These are phyloP conservation scores for Pseudochromis fuscus DNA, from an alignment of 2,797 vertebrate species.

Conservation along the genomic window DNA sequence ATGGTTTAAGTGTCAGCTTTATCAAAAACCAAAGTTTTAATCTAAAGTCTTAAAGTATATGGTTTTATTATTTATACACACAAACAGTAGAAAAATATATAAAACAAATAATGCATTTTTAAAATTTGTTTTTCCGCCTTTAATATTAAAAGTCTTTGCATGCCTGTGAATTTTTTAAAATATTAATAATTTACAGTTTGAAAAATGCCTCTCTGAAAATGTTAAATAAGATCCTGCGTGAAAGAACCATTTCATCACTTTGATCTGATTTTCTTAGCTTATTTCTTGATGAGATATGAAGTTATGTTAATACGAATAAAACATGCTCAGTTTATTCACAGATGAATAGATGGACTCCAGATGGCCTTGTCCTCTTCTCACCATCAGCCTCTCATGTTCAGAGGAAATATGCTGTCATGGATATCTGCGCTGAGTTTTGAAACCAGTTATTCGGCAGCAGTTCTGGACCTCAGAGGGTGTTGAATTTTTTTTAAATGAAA, in stretches of 20 bases:
- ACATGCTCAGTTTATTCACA: neutral
- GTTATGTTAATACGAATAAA: constrained; percentile 25
- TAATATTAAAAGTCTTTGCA: neutral
- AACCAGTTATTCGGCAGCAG: constrained; percentile 14
- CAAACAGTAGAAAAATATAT: neutral
- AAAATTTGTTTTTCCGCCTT: neutral
- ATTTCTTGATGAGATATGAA: neutral
- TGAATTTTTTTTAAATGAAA: neutral
- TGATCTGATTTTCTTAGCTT: neutral
- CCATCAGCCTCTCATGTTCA: constrained; percentile 9
- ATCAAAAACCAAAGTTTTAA: too few relatives aligned
- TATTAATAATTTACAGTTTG: constrained; percentile 7
- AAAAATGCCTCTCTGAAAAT: neutral
- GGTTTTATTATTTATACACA: neutral
- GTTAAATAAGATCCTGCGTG: neutral
- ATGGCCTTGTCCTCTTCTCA: neutral
- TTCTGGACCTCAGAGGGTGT: neutral
- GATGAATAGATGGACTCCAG: neutral
- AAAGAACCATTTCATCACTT: neutral
- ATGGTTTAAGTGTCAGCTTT: too few relatives aligned
- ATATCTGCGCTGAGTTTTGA: constrained; percentile 20
- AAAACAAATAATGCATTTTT: neutral
- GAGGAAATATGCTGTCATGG: constrained; percentile 9
- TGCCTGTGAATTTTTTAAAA: constrained; percentile 1
- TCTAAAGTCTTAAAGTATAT: neutral